These are phyloP conservation scores for Natrix natrix DNA, from an alignment of 2,797 vertebrate genomes.

Conservation along the genomic window DNA sequence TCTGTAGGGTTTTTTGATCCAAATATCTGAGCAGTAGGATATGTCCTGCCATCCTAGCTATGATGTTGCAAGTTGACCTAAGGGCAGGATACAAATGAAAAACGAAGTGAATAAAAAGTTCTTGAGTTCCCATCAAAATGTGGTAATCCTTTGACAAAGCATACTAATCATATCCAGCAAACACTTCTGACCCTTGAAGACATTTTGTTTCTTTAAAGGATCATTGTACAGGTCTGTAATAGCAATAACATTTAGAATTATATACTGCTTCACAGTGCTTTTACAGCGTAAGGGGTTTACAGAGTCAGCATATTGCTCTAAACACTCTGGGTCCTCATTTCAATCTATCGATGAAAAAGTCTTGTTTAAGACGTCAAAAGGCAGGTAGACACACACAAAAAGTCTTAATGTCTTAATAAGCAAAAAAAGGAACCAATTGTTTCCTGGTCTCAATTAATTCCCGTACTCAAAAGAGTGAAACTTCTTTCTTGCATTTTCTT, in stretches of 20 bases:
- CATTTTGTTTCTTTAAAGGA: constrained; percentile 1
- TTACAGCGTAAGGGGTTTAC: too few relatives aligned
- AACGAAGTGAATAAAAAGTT: not conserved
- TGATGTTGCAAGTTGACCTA: not conserved
- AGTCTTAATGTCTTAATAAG: too few relatives aligned
- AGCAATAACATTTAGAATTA: too few relatives aligned
- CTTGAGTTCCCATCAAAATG: not conserved
- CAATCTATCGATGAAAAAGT: not conserved
- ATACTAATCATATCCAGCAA: not conserved
- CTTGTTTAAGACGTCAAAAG: not conserved
- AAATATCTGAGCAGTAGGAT: not conserved
- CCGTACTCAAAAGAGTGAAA: not conserved
- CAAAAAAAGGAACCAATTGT: not conserved
- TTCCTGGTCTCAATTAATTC: not conserved
- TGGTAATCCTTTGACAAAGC: not conserved
- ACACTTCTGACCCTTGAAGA: not conserved
- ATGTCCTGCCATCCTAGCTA: not conserved
- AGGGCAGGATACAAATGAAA: not conserved
- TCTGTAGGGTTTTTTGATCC: not conserved
- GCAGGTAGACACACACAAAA: not conserved
- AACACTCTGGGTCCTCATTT: too few relatives aligned
- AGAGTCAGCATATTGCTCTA: too few relatives aligned
- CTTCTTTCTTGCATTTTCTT: constrained; percentile 1
- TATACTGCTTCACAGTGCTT: too few relatives aligned
- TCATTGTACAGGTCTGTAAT: not conserved